phyloP scores from a whole-genome alignment of 92 coral and sea anemone species.

The Micromussa lordhowensis region DNA sequence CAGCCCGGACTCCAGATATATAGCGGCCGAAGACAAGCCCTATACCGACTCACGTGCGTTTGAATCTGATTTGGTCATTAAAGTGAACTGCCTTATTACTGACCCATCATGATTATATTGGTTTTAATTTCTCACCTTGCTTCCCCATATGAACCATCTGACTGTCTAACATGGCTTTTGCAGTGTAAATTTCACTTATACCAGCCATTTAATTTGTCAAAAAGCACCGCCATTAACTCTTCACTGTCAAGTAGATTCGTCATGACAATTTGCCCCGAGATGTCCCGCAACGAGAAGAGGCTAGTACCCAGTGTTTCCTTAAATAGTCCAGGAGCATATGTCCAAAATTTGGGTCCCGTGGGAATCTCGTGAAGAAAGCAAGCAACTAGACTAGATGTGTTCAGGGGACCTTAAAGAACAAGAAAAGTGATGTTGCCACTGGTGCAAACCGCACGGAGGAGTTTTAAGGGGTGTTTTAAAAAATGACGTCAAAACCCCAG shows the following conservation, averaged over 20 bases:
- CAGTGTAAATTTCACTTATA: constrained; percentile 70
- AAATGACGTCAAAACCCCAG: too few species aligned
- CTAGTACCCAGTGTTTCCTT: not conserved
- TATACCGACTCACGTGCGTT: too few species aligned
- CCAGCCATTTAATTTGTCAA: constrained; percentile 62
- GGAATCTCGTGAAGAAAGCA: too few species aligned
- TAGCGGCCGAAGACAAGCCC: too few species aligned
- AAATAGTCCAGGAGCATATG: too few species aligned
- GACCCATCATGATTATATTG: constrained; percentile 10
- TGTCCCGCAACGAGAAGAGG: not conserved
- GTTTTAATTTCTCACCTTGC: constrained; percentile 10
- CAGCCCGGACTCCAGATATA: too few species aligned
- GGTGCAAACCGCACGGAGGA: too few species aligned
- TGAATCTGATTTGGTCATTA: not conserved
- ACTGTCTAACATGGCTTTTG: constrained; percentile 85
- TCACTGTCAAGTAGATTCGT: not conserved
- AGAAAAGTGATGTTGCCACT: too few species aligned
- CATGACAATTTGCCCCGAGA: not conserved
- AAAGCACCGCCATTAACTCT: not conserved
- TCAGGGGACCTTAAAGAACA: too few species aligned
- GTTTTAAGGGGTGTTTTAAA: too few species aligned
- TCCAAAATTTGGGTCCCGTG: too few species aligned
- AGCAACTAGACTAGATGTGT: too few species aligned
- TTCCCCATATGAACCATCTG: constrained; percentile 61
- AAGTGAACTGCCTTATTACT: not conserved